These are phyloP conservation scores for Haemorhous mexicanus DNA, from an alignment of 2,113 vertebrate genomes.

Conservation along the genomic window DNA sequence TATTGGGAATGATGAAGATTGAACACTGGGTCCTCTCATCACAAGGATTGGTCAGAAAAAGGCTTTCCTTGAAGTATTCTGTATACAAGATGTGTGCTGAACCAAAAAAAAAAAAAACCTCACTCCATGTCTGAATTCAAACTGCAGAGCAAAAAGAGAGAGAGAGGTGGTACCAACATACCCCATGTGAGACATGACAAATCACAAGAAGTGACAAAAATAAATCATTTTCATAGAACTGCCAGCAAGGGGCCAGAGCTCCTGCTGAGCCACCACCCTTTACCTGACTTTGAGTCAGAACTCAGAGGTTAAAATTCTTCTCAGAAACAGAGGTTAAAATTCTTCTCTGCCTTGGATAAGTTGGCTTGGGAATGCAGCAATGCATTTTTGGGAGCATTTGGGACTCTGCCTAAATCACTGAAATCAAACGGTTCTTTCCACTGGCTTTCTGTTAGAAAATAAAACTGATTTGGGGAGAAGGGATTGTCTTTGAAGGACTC, in stretches of 20 bases:
- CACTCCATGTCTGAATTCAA: background rate
- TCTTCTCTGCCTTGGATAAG: background rate
- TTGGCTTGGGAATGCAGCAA: background rate
- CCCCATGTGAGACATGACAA: background rate
- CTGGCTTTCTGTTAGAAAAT: background rate
- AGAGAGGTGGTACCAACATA: background rate
- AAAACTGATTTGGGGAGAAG: background rate
- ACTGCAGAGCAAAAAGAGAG: background rate
- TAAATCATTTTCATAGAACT: background rate
- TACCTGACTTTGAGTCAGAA: background rate
- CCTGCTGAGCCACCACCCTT: background rate
- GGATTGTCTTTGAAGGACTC: background rate
- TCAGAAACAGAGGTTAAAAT: background rate
- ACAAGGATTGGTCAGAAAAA: background rate
- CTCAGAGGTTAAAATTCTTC: background rate
- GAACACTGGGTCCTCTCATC: background rate
- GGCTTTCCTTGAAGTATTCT: background rate
- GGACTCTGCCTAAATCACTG: background rate
- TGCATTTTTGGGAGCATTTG: background rate
- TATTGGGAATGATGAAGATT: slow-evolving; percentile 15
- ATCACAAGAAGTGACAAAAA: background rate
- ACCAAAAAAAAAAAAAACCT: background rate
- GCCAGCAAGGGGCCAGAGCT: background rate
- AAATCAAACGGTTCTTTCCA: background rate
- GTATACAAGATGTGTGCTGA: background rate